Conservation (phyloP, 1,140 invertebrate species). For the Sminthurides bifidus region DNA sequence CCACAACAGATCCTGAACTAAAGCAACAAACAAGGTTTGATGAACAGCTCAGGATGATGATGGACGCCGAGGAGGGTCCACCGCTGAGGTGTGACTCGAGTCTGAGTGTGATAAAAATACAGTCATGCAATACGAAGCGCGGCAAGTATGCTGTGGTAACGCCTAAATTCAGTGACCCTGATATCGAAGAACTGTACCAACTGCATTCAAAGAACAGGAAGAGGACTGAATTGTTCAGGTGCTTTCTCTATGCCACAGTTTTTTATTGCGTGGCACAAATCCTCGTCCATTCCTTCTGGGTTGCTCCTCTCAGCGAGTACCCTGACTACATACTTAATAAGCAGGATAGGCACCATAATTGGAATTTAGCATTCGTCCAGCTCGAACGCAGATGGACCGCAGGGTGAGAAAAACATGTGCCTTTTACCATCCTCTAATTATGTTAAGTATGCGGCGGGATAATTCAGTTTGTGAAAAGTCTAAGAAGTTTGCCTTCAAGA, state of each 20-base stretch:
- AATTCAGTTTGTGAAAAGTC: no score
- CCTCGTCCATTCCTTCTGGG: conserved; percentile 23
- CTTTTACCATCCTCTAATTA: no score
- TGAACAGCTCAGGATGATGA: conserved; percentile 4
- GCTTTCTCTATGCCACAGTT: conserved; percentile 28
- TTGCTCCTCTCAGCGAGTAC: no score
- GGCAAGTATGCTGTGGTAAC: conserved; percentile 16
- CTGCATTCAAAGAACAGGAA: conserved; percentile 28
- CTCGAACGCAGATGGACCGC: neutral
- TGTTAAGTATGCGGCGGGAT: no score
- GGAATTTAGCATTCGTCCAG: neutral
- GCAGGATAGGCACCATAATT: no score
- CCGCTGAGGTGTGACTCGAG: conserved; percentile 27
- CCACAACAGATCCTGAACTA: no score
- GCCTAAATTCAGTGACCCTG: conserved; percentile 31
- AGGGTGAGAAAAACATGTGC: no score
- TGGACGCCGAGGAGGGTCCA: conserved; percentile 12
- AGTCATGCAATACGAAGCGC: conserved; percentile 20
- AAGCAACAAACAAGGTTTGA: no score
- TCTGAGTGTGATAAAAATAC: conserved; percentile 29
- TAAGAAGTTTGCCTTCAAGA: no score
- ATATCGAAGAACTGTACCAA: conserved; percentile 30
- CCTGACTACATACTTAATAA: no score
- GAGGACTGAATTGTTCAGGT: conserved; percentile 27
- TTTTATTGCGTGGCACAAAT: conserved; percentile 27